A percentile compares a stretch with the other conserved stretches of the same genome.
phyloP scores from a whole-genome alignment of 2,113 vertebrate species.

The Mohoua ochrocephala region DNA sequence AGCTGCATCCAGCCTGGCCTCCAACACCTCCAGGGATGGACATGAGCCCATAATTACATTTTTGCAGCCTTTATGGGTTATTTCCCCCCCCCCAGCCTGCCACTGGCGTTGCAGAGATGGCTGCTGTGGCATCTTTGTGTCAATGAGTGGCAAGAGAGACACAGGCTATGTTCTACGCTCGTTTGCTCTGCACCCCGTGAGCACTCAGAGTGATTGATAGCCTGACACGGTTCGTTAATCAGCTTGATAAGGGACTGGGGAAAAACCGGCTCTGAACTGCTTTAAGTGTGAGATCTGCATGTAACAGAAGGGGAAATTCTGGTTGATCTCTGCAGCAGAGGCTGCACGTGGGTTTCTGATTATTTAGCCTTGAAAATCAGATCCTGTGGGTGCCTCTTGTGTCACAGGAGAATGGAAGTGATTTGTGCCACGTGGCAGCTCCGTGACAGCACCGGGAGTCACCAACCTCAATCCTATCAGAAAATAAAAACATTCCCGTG shows the following conservation, averaged over 20 bases:
- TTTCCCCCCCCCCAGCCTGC: not conserved
- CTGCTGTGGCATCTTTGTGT: conserved; percentile 60
- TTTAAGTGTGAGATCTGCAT: accelerated
- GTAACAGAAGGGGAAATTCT: accelerated
- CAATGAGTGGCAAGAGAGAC: conserved; percentile 66
- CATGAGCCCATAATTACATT: not conserved
- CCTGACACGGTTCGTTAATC: conserved; percentile 11
- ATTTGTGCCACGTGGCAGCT: not conserved
- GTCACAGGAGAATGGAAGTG: accelerated
- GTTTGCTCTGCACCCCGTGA: conserved; percentile 24
- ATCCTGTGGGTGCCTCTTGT: not conserved
- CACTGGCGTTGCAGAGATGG: conserved; percentile 45
- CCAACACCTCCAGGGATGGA: not conserved
- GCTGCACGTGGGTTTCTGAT: accelerated
- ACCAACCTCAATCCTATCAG: accelerated
- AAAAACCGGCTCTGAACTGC: not conserved
- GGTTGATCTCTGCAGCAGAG: not conserved
- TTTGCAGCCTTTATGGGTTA: accelerated
- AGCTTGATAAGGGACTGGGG: accelerated
- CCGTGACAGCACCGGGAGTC: not conserved
- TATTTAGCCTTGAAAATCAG: not conserved
- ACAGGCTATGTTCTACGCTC: conserved; percentile 71
- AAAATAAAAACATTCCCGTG: accelerated
- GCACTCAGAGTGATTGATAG: conserved; percentile 69
- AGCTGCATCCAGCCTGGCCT: not conserved